phyloP scores from a whole-genome alignment of 2,888 invertebrate genomes.

The Dendrolimus pini region DNA sequence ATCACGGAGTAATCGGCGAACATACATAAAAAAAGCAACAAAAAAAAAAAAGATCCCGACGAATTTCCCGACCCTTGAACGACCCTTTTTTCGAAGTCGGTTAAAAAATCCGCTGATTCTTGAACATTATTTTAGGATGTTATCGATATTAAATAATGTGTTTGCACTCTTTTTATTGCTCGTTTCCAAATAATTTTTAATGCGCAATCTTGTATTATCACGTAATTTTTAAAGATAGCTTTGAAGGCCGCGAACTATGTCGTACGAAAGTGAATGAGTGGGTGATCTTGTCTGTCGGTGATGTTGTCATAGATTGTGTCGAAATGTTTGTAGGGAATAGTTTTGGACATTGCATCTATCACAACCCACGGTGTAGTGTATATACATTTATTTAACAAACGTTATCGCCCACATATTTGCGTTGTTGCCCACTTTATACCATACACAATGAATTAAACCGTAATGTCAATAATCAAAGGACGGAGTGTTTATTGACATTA shows the following conservation, averaged over 20 bases:
- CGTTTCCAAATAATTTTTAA: not conserved
- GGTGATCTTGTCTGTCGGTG: constrained; percentile 8
- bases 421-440: too few species aligned
- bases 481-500: too few species aligned
- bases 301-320: constrained; percentile 6
- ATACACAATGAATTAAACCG: too few species aligned
- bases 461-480: too few species aligned
- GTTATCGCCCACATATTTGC: constrained; percentile 2
- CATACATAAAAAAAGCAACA: too few species aligned
- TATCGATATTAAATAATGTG: not conserved
- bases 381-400: not conserved
- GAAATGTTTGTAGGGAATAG: constrained; percentile 2
- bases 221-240: not conserved
- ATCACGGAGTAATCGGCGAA: too few species aligned
- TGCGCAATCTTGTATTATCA: not conserved
- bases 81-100: too few species aligned
- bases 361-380: not conserved
- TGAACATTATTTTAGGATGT: too few species aligned
- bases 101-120: too few species aligned
- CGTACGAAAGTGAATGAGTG: not conserved
- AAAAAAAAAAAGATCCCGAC: too few species aligned
- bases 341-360: not conserved
- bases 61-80: too few species aligned
- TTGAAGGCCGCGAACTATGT: not conserved
- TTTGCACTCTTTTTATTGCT: not conserved